Evolutionary conservation across 2,113 vertebrate genomes (phyloP).

Genomic region (Harpagus bidentatus): DNA sequence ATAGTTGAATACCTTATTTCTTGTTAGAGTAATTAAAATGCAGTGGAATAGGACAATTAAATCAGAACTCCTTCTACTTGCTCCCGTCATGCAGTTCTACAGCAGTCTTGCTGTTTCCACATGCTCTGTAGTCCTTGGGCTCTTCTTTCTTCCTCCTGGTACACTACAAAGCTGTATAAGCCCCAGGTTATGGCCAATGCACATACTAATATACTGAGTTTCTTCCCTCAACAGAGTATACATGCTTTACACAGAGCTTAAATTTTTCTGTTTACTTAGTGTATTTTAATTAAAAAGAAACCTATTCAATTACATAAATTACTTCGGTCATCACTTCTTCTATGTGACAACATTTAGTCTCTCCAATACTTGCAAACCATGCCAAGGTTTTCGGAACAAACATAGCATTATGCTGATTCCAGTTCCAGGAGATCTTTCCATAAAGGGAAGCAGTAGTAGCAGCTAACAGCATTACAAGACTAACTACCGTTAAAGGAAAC

Average conservation of each 20-base stretch:
- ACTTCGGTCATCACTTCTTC: background rate
- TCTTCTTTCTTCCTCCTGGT: background rate
- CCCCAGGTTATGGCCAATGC: background rate
- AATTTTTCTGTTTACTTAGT: background rate
- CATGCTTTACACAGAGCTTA: background rate
- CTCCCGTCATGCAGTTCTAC: background rate
- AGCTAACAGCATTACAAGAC: background rate
- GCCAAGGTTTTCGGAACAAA: background rate
- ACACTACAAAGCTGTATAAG: background rate
- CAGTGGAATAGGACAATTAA: background rate
- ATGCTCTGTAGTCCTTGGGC: background rate
- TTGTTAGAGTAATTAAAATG: background rate
- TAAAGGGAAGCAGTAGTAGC: background rate
- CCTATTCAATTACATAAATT: background rate
- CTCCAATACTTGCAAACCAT: background rate
- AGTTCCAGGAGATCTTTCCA: background rate
- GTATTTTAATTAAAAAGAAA: background rate
- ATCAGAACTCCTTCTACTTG: background rate
- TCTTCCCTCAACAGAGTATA: background rate
- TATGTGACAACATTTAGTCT: background rate
- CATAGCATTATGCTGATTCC: background rate
- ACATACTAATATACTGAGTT: background rate
- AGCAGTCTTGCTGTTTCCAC: background rate
- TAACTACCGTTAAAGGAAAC: background rate
- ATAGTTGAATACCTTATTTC: background rate